Base-by-base conservation (phyloP, 2,113 vertebrate species). In the Picathartes gymnocephalus region DNA sequence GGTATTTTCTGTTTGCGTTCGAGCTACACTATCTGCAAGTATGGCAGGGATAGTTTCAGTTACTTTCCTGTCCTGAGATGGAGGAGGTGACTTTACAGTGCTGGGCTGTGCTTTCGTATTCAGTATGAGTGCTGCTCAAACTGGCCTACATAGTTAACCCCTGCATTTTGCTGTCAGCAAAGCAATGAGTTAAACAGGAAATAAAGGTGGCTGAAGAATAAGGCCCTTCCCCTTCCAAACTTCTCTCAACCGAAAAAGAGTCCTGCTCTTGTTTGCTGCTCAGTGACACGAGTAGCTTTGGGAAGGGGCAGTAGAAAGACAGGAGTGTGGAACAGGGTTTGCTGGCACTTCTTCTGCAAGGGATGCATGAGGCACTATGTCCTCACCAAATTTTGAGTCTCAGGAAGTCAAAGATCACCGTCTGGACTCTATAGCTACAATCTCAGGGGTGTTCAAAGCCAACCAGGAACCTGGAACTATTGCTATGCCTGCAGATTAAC, bases 11-110 rank as follows among this genome's bases (percentile, higher is more conserved):
- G 7, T 70, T 56, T 35, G 31, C 25, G 60, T 79, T 69, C 40
- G 17, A 47, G 28, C 39, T 76, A 21, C 31, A 8, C 7, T 15
- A 31, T 11, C 17, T 74, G 35, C 7, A 9, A 13, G 47, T 51
- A 18, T 0, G 0, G 7, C 33, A 71, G 51, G 42, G 10, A 12
- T 3, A 3, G 6, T 45, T 78, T 44, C 45, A 50, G 17, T 20
- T 62, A 13, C 50, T 71, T 62, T 74, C 50, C 57, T 64, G 10
- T 51, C 50, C 39, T 66, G 56, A 84, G 50, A 21, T 50, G 45
- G 31, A 47, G 15, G 11, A 47, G 15, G 11, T 45, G 27, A 25
- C n/a, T 54, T 25, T 42, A 4, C 40, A 56, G 58, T 6, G 23
- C 11, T 11, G 56, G 30, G 40, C 4, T 80, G 33, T 3, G 0